phyloP scores from a whole-genome alignment of 1,140 invertebrate genomes.

The Adelges cooleyi region DNA sequence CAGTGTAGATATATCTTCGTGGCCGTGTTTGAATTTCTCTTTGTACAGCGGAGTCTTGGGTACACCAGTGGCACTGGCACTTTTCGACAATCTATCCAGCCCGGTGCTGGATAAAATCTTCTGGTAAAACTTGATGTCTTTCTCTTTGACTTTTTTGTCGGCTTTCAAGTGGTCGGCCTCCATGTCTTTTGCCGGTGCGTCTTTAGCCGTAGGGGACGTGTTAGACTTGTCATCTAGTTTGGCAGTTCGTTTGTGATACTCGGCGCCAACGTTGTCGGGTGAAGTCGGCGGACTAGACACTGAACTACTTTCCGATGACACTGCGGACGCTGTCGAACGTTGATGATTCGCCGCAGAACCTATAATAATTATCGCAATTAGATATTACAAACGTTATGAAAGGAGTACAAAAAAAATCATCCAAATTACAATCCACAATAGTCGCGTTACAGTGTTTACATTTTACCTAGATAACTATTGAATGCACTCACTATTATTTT shows the following conservation, averaged over 20 bases:
- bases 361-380: too few species aligned
- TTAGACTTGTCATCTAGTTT: not conserved
- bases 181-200: not conserved
- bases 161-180: not conserved
- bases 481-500: constrained; percentile 7
- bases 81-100: constrained; percentile 4
- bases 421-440: too few species aligned
- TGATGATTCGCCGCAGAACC: not conserved
- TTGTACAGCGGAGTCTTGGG: constrained; percentile 2
- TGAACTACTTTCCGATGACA: not conserved
- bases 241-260: not conserved
- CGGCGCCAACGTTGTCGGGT: constrained; percentile 41
- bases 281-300: constrained; percentile 46
- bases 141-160: constrained; percentile 12
- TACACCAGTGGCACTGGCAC: constrained; percentile 20
- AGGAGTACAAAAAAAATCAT: too few species aligned
- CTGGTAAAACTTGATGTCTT: constrained; percentile 16
- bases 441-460: too few species aligned
- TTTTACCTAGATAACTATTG: not conserved
- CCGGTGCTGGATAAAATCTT: constrained; percentile 15
- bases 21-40: constrained; percentile 11
- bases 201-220: not conserved
- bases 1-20: constrained; percentile 1
- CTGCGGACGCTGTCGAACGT: not conserved
- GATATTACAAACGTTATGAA: too few species aligned